Conservation (phyloP, 2,888 invertebrate genomes). For the Papilio gigon region DNA sequence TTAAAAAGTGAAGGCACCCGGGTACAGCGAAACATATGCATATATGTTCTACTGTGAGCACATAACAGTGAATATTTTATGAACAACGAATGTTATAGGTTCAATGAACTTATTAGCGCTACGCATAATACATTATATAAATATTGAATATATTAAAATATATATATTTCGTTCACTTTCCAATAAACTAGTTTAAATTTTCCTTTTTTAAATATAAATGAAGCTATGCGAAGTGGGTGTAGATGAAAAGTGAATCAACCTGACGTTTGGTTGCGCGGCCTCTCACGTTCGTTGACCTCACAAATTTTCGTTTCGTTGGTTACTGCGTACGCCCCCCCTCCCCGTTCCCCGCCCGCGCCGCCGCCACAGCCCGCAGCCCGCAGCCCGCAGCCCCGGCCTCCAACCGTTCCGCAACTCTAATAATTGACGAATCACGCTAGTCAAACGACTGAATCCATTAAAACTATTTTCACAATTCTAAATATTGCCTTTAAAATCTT, state of each 20-base stretch:
- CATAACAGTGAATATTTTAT: slow-evolving; percentile 18
- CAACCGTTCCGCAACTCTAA: slow-evolving; percentile 64
- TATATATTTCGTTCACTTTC: slow-evolving; percentile 38
- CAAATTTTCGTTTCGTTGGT: slow-evolving; percentile 82
- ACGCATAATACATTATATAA: too few species aligned
- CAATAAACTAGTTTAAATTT: slow-evolving; percentile 65
- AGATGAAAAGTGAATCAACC: slow-evolving; percentile 82
- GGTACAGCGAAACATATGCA: background rate
- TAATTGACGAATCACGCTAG: slow-evolving; percentile 68
- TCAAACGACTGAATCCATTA: slow-evolving; percentile 49
- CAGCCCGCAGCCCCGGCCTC: slow-evolving; percentile 48
- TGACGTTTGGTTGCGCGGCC: slow-evolving; percentile 77
- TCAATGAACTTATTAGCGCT: slow-evolving; percentile 8
- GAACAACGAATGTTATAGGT: background rate
- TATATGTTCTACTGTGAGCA: slow-evolving; percentile 6
- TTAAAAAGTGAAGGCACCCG: slow-evolving; percentile 28
- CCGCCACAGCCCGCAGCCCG: slow-evolving; percentile 34
- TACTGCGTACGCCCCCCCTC: slow-evolving; percentile 61
- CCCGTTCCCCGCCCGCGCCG: slow-evolving; percentile 48
- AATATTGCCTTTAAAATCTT: background rate
- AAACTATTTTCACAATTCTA: slow-evolving; percentile 13
- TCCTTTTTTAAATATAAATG: slow-evolving; percentile 62
- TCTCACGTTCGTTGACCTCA: slow-evolving; percentile 79
- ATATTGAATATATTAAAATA: slow-evolving; percentile 18
- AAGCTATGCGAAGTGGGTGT: slow-evolving; percentile 68